Conservation (phyloP, 35 echinoderm and acorn worm species). For the Anneissia japonica region DNA sequence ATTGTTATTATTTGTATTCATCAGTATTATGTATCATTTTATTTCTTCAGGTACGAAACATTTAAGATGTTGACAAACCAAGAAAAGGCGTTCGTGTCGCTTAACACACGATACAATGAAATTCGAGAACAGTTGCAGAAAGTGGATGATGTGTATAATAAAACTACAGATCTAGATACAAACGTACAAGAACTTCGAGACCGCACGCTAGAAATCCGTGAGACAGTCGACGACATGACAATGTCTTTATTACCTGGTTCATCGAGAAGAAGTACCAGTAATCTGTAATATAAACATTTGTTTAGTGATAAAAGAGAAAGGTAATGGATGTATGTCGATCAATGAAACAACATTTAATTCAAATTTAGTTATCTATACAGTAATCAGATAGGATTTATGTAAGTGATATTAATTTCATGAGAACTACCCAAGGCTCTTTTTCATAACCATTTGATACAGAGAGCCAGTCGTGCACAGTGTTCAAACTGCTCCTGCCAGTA, state of each 20-base stretch:
- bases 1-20: neutral
- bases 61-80: conserved; percentile 77
- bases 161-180: conserved; percentile 45
- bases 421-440: no score
- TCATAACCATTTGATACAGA: no score
- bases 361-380: no score
- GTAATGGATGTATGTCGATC: no score
- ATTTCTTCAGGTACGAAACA: conserved; percentile 65
- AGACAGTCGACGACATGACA: conserved; percentile 58
- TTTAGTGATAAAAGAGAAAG: no score
- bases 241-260: conserved; percentile 22
- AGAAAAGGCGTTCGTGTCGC: conserved; percentile 47
- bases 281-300: neutral
- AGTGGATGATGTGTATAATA: conserved; percentile 50
- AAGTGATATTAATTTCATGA: no score
- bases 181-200: conserved; percentile 49
- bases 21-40: neutral
- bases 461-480: no score
- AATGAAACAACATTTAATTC: no score
- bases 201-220: conserved; percentile 36
- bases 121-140: conserved; percentile 41
- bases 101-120: conserved; percentile 31
- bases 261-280: neutral
- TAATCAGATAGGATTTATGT: no score
- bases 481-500: no score